These are phyloP conservation scores for Argynnis bischoffii DNA, from an alignment of 2,888 invertebrate species.

Conservation along the genomic window DNA sequence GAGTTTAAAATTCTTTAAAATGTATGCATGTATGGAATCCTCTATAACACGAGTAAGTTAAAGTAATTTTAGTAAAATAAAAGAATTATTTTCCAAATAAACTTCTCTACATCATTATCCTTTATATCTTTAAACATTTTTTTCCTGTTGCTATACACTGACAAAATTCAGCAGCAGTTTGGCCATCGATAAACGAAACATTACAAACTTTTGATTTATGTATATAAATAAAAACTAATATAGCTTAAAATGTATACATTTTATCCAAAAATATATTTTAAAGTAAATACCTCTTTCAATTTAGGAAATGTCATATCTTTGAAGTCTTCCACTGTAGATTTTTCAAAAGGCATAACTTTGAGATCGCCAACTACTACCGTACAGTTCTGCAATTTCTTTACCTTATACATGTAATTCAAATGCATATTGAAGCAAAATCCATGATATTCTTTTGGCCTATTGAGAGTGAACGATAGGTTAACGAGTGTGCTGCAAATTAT, in stretches of 20 bases:
- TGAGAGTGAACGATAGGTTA: conserved; percentile 10
- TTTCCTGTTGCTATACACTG: too few species aligned
- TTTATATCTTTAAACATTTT: too few species aligned
- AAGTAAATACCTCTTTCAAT: conserved; percentile 84
- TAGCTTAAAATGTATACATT: not conserved
- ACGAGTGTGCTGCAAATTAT: conserved; percentile 19
- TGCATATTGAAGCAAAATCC: conserved; percentile 53
- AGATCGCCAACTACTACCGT: conserved; percentile 90
- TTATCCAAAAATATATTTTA: not conserved
- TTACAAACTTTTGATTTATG: too few species aligned
- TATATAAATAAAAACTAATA: too few species aligned
- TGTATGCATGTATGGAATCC: too few species aligned
- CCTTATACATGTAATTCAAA: conserved; percentile 42
- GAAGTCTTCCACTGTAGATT: conserved; percentile 63
- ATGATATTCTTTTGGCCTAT: conserved; percentile 42
- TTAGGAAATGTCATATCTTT: conserved; percentile 84
- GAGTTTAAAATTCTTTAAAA: too few species aligned
- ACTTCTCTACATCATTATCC: too few species aligned
- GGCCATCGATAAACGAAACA: too few species aligned
- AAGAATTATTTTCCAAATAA: too few species aligned
- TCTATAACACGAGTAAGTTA: too few species aligned
- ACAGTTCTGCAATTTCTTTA: conserved; percentile 55
- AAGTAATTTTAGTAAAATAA: too few species aligned
- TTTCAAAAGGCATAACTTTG: conserved; percentile 86
- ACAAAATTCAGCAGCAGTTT: too few species aligned